Percentiles rank a stretch among this genome's conserved stretches.
Evolutionary conservation across 1,140 invertebrate genomes (phyloP).

Genomic region (Metopolophium dirhodum): DNA sequence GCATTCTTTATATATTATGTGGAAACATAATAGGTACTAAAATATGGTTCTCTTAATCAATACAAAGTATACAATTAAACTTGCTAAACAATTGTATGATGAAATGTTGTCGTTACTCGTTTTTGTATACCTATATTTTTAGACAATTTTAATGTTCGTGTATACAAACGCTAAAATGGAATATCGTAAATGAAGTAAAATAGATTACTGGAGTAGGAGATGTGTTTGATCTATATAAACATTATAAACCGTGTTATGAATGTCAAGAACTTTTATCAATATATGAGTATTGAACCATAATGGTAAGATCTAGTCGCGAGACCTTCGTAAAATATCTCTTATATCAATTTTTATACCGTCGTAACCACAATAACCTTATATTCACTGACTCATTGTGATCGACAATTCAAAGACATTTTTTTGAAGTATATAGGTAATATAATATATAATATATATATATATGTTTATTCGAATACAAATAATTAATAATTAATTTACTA

Average conservation of each 20-base stretch:
- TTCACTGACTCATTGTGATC: background rate
- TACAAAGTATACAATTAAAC: background rate
- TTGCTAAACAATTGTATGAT: background rate
- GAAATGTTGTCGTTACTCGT: background rate
- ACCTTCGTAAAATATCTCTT: background rate
- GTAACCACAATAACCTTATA: constrained; percentile 8
- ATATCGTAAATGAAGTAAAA: background rate
- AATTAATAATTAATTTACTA: background rate
- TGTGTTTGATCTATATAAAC: background rate
- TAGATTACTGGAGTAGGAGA: background rate
- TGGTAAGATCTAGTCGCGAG: background rate
- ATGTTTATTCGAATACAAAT: background rate
- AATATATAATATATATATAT: background rate
- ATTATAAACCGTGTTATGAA: background rate
- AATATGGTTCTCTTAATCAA: background rate
- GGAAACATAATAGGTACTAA: background rate
- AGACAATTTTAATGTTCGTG: no score
- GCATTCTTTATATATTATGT: background rate
- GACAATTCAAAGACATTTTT: background rate
- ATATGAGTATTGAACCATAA: background rate
- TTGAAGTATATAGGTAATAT: background rate
- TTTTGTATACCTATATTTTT: background rate
- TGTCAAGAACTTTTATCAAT: background rate
- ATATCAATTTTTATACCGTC: background rate
- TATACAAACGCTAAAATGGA: background rate